Evolutionary conservation across 1,140 invertebrate genomes (phyloP), one percentile per base, ranked within the genome.

Genomic region (Pomacea maculata): DNA sequence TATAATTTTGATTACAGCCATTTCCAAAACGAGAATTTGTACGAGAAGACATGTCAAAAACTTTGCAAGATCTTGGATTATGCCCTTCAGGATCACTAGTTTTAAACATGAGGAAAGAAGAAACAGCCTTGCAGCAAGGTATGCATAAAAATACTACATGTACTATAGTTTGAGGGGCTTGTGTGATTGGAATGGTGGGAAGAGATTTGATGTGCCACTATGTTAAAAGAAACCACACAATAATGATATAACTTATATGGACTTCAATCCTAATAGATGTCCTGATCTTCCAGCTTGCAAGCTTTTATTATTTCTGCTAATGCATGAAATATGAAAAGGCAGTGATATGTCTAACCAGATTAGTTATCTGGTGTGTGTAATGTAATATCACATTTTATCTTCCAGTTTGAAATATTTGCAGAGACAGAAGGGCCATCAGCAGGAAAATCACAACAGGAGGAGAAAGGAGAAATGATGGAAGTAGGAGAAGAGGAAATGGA

Each of bases 11-110:
- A 75, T 79, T 84, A 19, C 79, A 91, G 89, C 89, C 90, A 21
- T 91, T 91, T 84, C 90, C 90, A 21, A 86, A 85, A n/a, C 80
- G 82, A 82, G 89, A 90, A 72, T 91, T 87, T 80, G 82, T 77
- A 1, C 57, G 74, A 79, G 71, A 73, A 34, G 88, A 90, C 68
- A 84, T 88, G 84, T 68, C 57, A 4, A 82, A 81, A 12, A 85
- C 85, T 10, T 76, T 91, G 67, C 14, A 74, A 25, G 87, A 89
- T 25, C 82, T 90, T 8, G 83, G 85, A 54, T 80, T 90, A 14
- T 85, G 84, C 12, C 90, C 90, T 6, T 86, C 87, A 25, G 89
- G 87, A 1, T 90, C 89, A 14, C 79, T 91, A 29, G 89, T 91
- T 11, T 70, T 91, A 65, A 88, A 91, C 83, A 88, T 87, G 78